Conservation (phyloP, 2,113 vertebrate genomes). For the Myotis brandtii region DNA sequence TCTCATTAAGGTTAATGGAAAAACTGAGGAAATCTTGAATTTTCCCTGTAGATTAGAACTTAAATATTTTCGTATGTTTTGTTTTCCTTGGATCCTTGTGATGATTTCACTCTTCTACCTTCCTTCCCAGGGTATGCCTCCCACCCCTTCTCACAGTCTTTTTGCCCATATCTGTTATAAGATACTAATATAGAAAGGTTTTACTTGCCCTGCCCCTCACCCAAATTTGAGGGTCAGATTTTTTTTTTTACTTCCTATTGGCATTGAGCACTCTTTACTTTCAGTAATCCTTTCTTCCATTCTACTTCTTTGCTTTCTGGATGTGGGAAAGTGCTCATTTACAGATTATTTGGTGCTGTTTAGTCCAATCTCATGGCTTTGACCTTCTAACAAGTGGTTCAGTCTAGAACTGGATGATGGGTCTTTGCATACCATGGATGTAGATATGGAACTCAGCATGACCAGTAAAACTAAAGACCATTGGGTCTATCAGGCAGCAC, state of each 20-base stretch:
- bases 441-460: neutral
- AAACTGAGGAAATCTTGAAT: slow-evolving; percentile 32
- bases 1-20: slow-evolving; percentile 92
- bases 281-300: neutral
- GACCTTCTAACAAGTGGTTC: neutral
- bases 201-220: neutral
- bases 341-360: neutral
- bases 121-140: neutral
- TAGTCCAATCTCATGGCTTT: neutral
- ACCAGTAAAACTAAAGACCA: neutral
- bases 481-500: neutral
- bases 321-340: neutral
- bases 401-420: neutral
- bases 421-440: neutral
- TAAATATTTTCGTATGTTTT: slow-evolving; percentile 9
- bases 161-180: neutral
- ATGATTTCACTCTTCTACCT: neutral
- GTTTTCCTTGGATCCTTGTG: neutral
- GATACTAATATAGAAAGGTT: neutral
- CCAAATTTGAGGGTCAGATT: neutral
- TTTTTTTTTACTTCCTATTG: neutral
- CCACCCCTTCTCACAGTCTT: neutral
- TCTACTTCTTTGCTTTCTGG: slow-evolving; percentile 17
- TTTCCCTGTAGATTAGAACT: slow-evolving; percentile 34
- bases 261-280: neutral